Percentiles rank a stretch among this genome's conserved stretches.
These are phyloP conservation scores for Phocoena sinus DNA, from an alignment of 2,113 vertebrate genomes.

Conservation along the genomic window DNA sequence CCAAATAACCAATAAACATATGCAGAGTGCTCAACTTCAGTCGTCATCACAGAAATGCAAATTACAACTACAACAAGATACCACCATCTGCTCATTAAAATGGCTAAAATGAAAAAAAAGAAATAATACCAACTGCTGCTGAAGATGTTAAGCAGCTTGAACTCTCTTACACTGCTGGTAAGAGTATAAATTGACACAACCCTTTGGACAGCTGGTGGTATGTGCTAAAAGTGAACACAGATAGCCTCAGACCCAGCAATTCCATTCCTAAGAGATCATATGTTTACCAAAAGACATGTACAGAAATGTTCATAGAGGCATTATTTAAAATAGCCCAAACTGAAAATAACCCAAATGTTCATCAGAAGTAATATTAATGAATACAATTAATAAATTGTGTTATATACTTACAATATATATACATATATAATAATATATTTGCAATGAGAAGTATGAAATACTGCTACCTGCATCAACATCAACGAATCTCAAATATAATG, in stretches of 20 bases:
- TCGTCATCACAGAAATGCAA: background rate
- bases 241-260: background rate
- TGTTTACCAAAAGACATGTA: background rate
- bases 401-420: background rate
- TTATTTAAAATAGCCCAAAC: background rate
- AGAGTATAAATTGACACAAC: background rate
- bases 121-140: background rate
- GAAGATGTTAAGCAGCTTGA: background rate
- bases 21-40: background rate
- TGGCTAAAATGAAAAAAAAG: background rate
- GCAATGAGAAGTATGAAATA: background rate
- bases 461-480: background rate
- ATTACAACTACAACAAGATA: background rate
- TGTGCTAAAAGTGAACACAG: background rate
- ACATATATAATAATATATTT: background rate
- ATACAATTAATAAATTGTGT: background rate
- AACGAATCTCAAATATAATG: background rate
- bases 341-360: background rate
- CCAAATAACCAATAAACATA: background rate
- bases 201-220: background rate
- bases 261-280: background rate
- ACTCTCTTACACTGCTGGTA: background rate
- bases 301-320: background rate
- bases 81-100: background rate
- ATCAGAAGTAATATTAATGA: background rate